phyloP scores from a whole-genome alignment of 2,888 invertebrate genomes.

The Diachrysia chrysitis region DNA sequence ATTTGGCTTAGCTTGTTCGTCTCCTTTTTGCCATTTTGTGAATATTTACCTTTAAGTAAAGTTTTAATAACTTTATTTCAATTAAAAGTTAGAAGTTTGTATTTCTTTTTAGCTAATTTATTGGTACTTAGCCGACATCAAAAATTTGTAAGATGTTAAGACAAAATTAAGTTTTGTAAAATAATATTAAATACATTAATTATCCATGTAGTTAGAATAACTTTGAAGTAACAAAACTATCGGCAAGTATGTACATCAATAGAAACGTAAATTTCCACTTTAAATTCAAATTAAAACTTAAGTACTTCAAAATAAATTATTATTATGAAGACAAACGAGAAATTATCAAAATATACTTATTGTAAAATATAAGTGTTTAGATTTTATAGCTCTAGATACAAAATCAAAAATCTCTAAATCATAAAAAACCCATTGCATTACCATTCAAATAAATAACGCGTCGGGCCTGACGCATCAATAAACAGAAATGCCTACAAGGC shows the following conservation, averaged over 20 bases:
- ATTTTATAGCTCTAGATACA: slow-evolving; percentile 22
- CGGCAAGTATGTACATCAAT: too few species aligned
- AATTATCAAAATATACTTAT: slow-evolving; percentile 13
- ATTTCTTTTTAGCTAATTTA: not conserved
- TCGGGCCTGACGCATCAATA: slow-evolving; percentile 56
- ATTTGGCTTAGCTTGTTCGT: not conserved
- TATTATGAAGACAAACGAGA: too few species aligned
- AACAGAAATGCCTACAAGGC: slow-evolving; percentile 58
- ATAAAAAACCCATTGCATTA: slow-evolving; percentile 44
- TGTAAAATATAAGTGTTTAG: too few species aligned
- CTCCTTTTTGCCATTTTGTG: not conserved
- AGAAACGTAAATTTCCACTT: too few species aligned
- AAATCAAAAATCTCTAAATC: slow-evolving; percentile 37
- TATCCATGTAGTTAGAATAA: too few species aligned
- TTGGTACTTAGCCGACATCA: too few species aligned
- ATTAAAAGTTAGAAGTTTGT: not conserved
- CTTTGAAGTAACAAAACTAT: too few species aligned
- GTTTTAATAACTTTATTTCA: not conserved
- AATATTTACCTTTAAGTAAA: not conserved
- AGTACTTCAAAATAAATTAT: too few species aligned
- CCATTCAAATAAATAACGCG: slow-evolving; percentile 59
- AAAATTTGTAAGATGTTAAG: too few species aligned
- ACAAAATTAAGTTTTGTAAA: too few species aligned
- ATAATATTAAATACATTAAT: too few species aligned
- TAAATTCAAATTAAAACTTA: too few species aligned